Evolutionary conservation across 1,140 invertebrate species (phyloP).

Genomic region (Calliphora vicina): DNA sequence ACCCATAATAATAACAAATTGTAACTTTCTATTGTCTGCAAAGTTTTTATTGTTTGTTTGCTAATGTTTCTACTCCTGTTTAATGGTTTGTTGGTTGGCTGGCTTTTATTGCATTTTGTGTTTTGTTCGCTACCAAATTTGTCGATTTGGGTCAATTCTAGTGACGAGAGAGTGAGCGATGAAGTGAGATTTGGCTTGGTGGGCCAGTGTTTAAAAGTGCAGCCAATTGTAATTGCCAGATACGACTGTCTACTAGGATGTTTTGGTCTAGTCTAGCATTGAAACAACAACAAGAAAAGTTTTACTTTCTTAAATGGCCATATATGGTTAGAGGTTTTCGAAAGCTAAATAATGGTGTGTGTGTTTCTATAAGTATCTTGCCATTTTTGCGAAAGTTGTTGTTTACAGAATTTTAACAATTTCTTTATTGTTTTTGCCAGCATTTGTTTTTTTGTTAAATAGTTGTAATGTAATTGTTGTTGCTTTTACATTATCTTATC

Average conservation of each 20-base stretch:
- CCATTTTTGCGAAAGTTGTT: neutral
- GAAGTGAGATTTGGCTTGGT: no score
- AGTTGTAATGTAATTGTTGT: neutral
- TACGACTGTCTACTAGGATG: neutral
- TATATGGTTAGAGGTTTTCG: neutral
- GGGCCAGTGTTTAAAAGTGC: neutral
- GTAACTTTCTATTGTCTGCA: neutral
- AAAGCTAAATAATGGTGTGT: neutral
- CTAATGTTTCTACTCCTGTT: neutral
- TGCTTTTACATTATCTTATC: neutral
- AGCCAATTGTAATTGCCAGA: no score
- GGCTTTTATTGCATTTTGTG: no score
- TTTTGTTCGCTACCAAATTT: neutral
- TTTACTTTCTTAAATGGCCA: neutral
- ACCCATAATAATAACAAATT: no score
- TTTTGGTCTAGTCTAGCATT: neutral
- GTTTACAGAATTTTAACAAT: constrained; percentile 1
- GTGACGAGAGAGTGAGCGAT: neutral
- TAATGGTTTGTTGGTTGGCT: no score
- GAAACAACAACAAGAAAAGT: neutral
- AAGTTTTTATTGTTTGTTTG: neutral
- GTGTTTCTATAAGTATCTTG: neutral
- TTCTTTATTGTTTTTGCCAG: neutral
- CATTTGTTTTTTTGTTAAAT: no score
- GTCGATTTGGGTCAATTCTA: neutral